Evolutionary conservation across 2,113 vertebrate genomes (phyloP), one percentile per base, ranked within the genome.

Genomic region (Pelodiscus sinensis): DNA sequence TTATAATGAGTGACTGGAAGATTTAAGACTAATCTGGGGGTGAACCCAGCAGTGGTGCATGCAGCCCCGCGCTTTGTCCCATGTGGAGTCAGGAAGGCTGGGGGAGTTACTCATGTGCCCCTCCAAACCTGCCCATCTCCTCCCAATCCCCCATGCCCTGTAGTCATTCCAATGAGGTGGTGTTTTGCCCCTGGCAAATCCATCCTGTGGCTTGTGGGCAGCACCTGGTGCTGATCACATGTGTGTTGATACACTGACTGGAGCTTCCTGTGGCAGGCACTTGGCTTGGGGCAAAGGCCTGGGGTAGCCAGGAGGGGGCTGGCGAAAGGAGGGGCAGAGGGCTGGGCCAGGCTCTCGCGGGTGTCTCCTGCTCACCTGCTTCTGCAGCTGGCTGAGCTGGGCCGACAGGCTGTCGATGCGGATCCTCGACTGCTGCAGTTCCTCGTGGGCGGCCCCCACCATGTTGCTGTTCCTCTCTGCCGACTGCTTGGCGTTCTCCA

Each of bases 321-420:
- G 9, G 44, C 14, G 57, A 79, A 35, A 12, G 6, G 2, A 9
- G 51, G 0, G 7, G 31, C 19, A n/a, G 1, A 9, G 2, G 29
- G 51, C 22, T 21, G 58, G 31, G 31, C 51, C 19, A 44, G 12
- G 11, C 9, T 14, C 75, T 82, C 6, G 0, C 9, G 55, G 29
- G 2, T 0, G 55, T 3, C 51, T 14, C 25, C 11, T 13, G 2
- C 93, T 83, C 92, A 99, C 99, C 99, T 99, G 98, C 90, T 98
- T 99, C 98, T 99, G 99, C 90, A 99, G 98, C 95, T 97, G 97
- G 97, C 98, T 98, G 94, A 99, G 98, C 92, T 99, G 99, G 0
- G 98, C 92, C 0, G 99, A 98, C 91, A 99, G 96, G 96, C 97
- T 96, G 97, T 99, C 99, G 5, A 99, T 91, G 31, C 99, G 98